These are phyloP conservation scores for Saguinus midas DNA, from an alignment of 2,113 vertebrate genomes.

Conservation along the genomic window DNA sequence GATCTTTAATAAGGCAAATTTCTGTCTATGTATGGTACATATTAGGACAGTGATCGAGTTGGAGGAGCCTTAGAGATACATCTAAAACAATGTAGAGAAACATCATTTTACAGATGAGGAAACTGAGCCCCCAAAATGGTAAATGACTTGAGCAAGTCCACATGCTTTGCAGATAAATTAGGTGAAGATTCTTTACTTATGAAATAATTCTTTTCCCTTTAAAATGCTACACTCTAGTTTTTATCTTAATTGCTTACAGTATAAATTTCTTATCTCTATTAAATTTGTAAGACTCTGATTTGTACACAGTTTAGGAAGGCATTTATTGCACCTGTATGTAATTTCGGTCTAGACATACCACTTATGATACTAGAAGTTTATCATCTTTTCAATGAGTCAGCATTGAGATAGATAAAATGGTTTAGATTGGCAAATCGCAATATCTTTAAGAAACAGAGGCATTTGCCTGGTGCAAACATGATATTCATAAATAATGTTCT, in stretches of 20 bases:
- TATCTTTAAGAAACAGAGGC: background rate
- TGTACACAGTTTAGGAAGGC: background rate
- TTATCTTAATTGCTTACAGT: conserved; percentile 17
- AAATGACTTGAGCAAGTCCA: background rate
- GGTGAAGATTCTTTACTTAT: conserved; percentile 8
- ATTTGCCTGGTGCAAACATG: background rate
- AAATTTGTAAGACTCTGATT: background rate
- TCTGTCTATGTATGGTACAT: background rate
- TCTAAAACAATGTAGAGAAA: background rate
- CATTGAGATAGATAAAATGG: background rate
- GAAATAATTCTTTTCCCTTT: conserved; percentile 7
- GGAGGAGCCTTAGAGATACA: background rate
- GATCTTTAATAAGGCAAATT: background rate
- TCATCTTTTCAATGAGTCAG: background rate
- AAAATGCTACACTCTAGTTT: background rate
- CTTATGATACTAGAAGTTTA: background rate
- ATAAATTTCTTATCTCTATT: background rate
- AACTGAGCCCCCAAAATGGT: background rate
- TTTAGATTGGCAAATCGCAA: background rate
- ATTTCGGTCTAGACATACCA: background rate
- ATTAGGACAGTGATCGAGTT: background rate
- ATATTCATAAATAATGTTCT: background rate
- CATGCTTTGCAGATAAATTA: background rate
- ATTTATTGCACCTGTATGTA: background rate
- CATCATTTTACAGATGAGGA: background rate